These are phyloP conservation scores for Phengaris alcon DNA, from an alignment of 2,888 invertebrate genomes.

Conservation along the genomic window DNA sequence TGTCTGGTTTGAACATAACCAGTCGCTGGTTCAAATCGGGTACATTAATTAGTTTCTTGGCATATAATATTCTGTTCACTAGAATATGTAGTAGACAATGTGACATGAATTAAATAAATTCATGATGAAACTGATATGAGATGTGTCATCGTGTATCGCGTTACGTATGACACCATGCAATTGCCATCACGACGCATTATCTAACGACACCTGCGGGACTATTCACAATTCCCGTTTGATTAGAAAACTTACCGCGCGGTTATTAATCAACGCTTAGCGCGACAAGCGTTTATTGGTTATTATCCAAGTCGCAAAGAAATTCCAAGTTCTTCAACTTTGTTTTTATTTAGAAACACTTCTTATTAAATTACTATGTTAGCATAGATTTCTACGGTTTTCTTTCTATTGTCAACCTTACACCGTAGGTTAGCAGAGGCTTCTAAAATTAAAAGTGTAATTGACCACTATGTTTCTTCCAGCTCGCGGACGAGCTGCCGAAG, in stretches of 20 bases:
- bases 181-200: slow-evolving; percentile 11
- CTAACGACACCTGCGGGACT: neutral
- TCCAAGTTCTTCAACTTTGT: too few species aligned
- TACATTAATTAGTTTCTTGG: neutral
- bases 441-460: too few species aligned
- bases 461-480: slow-evolving; percentile 45
- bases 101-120: slow-evolving; percentile 23
- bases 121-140: slow-evolving; percentile 28
- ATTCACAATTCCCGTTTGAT: neutral
- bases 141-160: slow-evolving; percentile 19
- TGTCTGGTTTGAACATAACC: neutral
- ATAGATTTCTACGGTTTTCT: too few species aligned
- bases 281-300: too few species aligned
- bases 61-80: neutral
- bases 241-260: too few species aligned
- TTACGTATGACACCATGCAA: slow-evolving; percentile 20
- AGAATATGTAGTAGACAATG: neutral
- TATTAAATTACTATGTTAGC: too few species aligned
- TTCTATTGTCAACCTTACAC: too few species aligned
- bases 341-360: too few species aligned
- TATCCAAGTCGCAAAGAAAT: too few species aligned
- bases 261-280: too few species aligned
- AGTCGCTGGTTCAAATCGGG: neutral
- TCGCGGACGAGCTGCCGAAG: slow-evolving; percentile 68
- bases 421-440: too few species aligned